These are phyloP conservation scores for Melanaphis sacchari DNA, from an alignment of 1,140 invertebrate genomes.

Conservation along the genomic window DNA sequence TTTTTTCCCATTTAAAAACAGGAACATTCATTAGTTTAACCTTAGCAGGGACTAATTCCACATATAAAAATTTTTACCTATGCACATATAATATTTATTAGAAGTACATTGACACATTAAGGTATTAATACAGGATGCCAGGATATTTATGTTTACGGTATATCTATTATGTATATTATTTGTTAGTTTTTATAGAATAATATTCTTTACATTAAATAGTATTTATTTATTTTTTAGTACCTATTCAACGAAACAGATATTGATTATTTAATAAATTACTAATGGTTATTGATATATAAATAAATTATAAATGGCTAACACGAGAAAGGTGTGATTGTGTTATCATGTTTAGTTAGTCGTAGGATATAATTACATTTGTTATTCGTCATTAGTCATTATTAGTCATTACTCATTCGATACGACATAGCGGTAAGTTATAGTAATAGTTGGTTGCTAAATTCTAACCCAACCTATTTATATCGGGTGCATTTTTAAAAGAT, in stretches of 20 bases:
- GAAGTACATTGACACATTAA: too few species aligned
- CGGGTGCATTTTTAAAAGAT: not conserved
- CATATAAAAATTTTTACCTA: not conserved
- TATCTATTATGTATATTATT: not conserved
- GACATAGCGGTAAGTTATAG: not conserved
- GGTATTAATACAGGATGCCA: too few species aligned
- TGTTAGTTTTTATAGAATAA: not conserved
- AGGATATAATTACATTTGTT: not conserved
- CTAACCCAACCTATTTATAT: not conserved
- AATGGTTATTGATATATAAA: not conserved
- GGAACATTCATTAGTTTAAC: not conserved
- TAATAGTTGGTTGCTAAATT: not conserved
- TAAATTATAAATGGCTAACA: not conserved
- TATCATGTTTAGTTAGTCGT: not conserved
- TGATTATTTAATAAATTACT: not conserved
- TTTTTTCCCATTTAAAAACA: not conserved
- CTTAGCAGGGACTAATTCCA: not conserved
- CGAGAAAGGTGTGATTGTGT: not conserved
- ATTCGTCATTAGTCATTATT: too few species aligned
- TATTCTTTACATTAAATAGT: not conserved
- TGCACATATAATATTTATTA: not conserved
- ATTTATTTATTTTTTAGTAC: not conserved
- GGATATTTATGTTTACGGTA: too few species aligned
- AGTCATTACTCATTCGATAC: too few species aligned
- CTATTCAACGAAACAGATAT: not conserved